Base-by-base conservation (phyloP, 2,888 invertebrate species). In the Amphipoea oculea region DNA sequence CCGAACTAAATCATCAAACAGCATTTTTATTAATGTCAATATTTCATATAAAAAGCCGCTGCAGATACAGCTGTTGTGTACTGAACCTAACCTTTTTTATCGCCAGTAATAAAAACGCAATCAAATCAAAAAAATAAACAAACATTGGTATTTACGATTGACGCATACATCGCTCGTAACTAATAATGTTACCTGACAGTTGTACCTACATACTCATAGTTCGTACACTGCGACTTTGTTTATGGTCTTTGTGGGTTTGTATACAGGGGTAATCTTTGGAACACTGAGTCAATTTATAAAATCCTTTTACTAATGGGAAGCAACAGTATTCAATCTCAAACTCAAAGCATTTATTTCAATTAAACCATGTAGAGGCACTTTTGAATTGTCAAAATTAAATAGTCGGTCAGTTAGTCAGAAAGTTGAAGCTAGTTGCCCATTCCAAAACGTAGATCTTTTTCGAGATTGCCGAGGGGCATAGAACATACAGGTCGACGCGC, bases 91-190 rank as follows among this genome's bases (percentile, higher is more conserved):
- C 63, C 71, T 68, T 76, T 86, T 86, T 82, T 82, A 85, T 67
- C n/a, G 57, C 23, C 9, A 29, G 83, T 68, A 83, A 84, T 77
- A 86, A 77, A 85, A 86, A 70, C 82, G 51, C 76, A 76, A 85
- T 81, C 85, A 78, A 85, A 82, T 65, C 20, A 82, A 60, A 84
- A 82, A 84, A 51, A 84, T 65, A 85, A 54, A 84, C 68, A 65
- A 69, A 65, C 36, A 69, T 60, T n/a, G 42, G 36, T 69, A 68
- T 82, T 82, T 82, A 82, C 81, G 82, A 85, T 73, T 85, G 82
- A 73, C 73, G 82, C 84, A 72, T 63, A 80, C 65, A 67, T 42
- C 9, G 73, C 23, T 84, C 62, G 66, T 78, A 40, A 70, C 69
- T 77, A 79, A 40, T 40, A 77, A 67, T 48, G 60, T 11, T 68